Evolutionary conservation across 2,113 vertebrate genomes (phyloP).

Genomic region (Lophura nycthemera): DNA sequence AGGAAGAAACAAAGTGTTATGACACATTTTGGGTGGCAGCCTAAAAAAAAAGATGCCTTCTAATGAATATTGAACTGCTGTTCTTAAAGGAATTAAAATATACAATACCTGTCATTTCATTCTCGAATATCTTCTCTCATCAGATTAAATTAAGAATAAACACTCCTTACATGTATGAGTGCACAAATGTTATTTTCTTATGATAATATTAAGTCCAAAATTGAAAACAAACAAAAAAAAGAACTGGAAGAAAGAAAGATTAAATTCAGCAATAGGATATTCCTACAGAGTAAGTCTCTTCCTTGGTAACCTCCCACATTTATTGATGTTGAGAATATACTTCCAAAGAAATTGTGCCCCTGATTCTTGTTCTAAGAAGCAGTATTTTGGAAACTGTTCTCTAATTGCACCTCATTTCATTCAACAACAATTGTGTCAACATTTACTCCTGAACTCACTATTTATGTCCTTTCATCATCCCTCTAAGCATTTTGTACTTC

Average conservation of each 20-base stretch:
- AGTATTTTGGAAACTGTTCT: background rate
- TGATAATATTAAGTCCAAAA: background rate
- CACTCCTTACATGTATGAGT: background rate
- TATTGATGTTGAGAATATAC: background rate
- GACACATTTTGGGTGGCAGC: background rate
- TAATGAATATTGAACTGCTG: background rate
- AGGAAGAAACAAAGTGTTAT: background rate
- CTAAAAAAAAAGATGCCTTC: background rate
- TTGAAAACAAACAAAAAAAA: background rate
- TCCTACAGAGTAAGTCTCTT: background rate
- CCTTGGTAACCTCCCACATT: background rate
- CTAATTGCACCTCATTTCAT: background rate
- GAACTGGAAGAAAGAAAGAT: background rate
- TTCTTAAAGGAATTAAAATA: background rate
- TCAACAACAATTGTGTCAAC: background rate
- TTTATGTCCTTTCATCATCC: background rate
- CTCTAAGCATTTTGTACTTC: background rate
- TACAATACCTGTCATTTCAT: background rate
- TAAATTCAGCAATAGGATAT: background rate
- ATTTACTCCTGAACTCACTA: background rate
- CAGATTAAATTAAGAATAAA: background rate
- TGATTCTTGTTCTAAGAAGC: background rate
- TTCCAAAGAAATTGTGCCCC: background rate
- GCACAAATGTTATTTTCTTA: background rate
- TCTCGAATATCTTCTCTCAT: background rate